Evolutionary conservation across 2,888 invertebrate species (phyloP).

Genomic region (Microplitis deprimator): DNA sequence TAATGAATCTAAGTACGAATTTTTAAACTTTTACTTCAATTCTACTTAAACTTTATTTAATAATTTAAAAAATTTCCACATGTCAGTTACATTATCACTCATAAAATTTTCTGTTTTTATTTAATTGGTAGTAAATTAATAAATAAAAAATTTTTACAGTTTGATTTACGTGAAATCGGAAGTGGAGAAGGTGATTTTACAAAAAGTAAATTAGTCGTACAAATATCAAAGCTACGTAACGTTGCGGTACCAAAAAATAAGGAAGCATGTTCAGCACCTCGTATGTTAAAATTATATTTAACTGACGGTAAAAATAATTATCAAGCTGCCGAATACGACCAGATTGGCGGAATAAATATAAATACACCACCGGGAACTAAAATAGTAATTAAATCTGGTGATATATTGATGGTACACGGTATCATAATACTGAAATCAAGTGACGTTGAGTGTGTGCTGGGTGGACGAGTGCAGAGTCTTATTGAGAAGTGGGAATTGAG

Average conservation of each 20-base stretch:
- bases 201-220: slow-evolving; percentile 78
- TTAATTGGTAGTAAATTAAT: too few species aligned
- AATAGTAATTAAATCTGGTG: slow-evolving; percentile 74
- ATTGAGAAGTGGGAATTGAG: slow-evolving; percentile 91
- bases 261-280: slow-evolving; percentile 86
- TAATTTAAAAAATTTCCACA: too few species aligned
- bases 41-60: too few species aligned
- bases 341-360: slow-evolving; percentile 79
- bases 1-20: too few species aligned
- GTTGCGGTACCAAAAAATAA: slow-evolving; percentile 92
- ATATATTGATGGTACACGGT: slow-evolving; percentile 79
- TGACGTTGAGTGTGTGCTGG: slow-evolving; percentile 79
- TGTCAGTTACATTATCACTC: too few species aligned
- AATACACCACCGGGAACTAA: slow-evolving; percentile 94
- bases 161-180: slow-evolving; percentile 87
- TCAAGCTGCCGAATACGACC: slow-evolving; percentile 84
- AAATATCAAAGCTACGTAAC: slow-evolving; percentile 90
- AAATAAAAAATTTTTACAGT: slow-evolving; percentile 71
- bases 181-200: slow-evolving; percentile 71
- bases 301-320: slow-evolving; percentile 88
- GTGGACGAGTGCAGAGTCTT: slow-evolving; percentile 87
- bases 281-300: slow-evolving; percentile 86
- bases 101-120: slow-evolving; percentile 28
- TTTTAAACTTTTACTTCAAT: too few species aligned
- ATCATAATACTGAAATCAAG: slow-evolving; percentile 81